Conservation (phyloP, 2,113 vertebrate species). For the Cichladusa arquata region DNA sequence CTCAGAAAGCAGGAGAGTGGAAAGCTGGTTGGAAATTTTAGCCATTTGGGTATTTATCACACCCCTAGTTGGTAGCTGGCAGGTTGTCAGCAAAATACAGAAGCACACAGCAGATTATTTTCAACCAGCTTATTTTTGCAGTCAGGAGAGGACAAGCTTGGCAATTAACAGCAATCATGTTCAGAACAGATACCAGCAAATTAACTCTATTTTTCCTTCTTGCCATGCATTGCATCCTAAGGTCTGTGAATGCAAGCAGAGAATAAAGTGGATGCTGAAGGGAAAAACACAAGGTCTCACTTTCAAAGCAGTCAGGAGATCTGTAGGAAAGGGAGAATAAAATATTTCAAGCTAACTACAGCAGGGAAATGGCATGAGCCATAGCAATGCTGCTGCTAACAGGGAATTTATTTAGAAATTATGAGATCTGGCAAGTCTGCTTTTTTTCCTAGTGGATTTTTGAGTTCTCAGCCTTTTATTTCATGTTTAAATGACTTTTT, state of each 20-base stretch:
- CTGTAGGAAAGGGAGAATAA: background rate
- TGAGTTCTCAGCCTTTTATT: background rate
- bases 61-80: background rate
- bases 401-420: background rate
- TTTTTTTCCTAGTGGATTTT: background rate
- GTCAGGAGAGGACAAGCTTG: background rate
- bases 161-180: constrained; percentile 31
- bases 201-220: background rate
- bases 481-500: background rate
- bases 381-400: background rate
- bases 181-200: constrained; percentile 51
- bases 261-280: background rate
- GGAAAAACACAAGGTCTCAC: background rate
- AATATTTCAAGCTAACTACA: background rate
- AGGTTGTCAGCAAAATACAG: constrained; percentile 2
- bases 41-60: background rate
- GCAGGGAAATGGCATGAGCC: background rate
- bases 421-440: background rate
- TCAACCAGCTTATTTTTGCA: constrained; percentile 26
- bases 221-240: background rate
- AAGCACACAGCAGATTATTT: background rate
- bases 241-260: background rate
- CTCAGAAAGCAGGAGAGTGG: background rate
- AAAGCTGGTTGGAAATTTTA: background rate
- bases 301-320: constrained; percentile 16